phyloP scores from a whole-genome alignment of 2,888 invertebrate species.

The Drosophila mercatorum region DNA sequence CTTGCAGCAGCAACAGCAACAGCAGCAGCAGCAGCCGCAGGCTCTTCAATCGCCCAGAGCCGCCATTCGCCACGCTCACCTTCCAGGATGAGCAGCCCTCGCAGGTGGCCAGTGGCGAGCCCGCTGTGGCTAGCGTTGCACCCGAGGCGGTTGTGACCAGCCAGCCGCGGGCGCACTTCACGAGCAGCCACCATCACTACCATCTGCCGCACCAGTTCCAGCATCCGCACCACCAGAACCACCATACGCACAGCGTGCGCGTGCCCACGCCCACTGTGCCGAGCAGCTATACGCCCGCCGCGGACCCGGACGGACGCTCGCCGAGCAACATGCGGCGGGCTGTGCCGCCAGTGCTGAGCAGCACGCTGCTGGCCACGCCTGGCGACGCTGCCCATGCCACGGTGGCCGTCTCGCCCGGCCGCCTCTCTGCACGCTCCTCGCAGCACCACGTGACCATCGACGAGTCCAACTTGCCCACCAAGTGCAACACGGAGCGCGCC shows the following conservation, averaged over 20 bases:
- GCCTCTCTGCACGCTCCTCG: conserved; percentile 80
- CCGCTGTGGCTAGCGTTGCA: neutral
- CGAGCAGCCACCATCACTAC: conserved; percentile 82
- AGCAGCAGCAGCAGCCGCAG: conserved; percentile 39
- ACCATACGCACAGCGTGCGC: conserved; percentile 81
- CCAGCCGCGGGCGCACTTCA: conserved; percentile 77
- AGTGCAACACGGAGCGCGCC: conserved; percentile 60
- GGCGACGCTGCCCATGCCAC: conserved; percentile 84
- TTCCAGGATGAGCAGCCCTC: conserved; percentile 68
- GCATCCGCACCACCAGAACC: conserved; percentile 83
- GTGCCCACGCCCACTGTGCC: conserved; percentile 80
- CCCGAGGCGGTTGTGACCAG: conserved; percentile 49
- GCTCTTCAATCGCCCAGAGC: conserved; percentile 14
- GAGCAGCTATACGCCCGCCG: conserved; percentile 61
- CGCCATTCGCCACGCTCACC: conserved; percentile 60
- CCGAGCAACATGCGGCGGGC: conserved; percentile 47
- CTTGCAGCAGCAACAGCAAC: conserved; percentile 40
- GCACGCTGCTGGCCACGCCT: conserved; percentile 42
- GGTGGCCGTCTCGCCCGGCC: conserved; percentile 85
- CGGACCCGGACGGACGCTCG: conserved; percentile 41
- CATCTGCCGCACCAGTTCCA: conserved; percentile 84
- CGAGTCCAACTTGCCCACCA: conserved; percentile 82
- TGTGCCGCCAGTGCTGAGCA: conserved; percentile 41
- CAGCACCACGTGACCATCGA: conserved; percentile 85
- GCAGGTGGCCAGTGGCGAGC: neutral